Percentiles rank a stretch among this genome's conserved stretches.
phyloP scores from a whole-genome alignment of 1,140 invertebrate genomes.

The Drosophila obscura region DNA sequence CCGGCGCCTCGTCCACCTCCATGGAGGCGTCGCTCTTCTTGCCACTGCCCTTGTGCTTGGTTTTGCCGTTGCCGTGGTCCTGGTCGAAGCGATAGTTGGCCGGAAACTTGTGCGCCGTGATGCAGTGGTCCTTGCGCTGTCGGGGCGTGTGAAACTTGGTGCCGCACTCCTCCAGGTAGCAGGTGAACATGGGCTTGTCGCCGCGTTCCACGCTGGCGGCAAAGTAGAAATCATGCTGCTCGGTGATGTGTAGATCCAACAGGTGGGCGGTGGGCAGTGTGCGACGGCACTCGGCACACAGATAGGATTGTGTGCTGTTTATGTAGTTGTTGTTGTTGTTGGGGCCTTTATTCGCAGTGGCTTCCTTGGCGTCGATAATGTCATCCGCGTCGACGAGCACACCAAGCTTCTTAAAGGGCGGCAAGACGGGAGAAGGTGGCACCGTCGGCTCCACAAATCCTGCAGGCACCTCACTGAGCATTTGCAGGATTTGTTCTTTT shows the following conservation, averaged over 20 bases:
- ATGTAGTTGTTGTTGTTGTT: constrained; percentile 13
- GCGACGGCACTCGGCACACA: constrained; percentile 85
- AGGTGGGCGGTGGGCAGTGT: constrained; percentile 87
- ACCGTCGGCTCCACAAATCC: constrained; percentile 29
- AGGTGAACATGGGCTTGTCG: constrained; percentile 87
- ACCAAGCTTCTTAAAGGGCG: constrained; percentile 60
- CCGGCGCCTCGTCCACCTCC: constrained; percentile 48
- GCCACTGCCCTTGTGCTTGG: constrained; percentile 26
- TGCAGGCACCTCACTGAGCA: constrained; percentile 17
- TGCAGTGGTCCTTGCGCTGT: constrained; percentile 87
- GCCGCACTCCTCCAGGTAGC: constrained; percentile 87
- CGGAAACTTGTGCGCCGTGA: constrained; percentile 87
- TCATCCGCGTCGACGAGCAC: constrained; percentile 58
- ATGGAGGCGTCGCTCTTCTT: constrained; percentile 24
- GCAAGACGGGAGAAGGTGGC: neutral
- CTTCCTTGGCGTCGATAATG: constrained; percentile 25
- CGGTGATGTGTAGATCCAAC: constrained; percentile 88
- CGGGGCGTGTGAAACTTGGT: constrained; percentile 85
- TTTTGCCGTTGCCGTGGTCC: constrained; percentile 20
- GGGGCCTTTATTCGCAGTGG: neutral
- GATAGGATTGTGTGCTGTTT: constrained; percentile 39
- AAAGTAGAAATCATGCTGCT: constrained; percentile 89
- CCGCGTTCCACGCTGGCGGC: constrained; percentile 85
- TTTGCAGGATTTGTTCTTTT: constrained; percentile 27
- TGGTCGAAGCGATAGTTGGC: constrained; percentile 87